Conservation (phyloP, 2,113 vertebrate species). For the Tretioscincus oriximinensis region DNA sequence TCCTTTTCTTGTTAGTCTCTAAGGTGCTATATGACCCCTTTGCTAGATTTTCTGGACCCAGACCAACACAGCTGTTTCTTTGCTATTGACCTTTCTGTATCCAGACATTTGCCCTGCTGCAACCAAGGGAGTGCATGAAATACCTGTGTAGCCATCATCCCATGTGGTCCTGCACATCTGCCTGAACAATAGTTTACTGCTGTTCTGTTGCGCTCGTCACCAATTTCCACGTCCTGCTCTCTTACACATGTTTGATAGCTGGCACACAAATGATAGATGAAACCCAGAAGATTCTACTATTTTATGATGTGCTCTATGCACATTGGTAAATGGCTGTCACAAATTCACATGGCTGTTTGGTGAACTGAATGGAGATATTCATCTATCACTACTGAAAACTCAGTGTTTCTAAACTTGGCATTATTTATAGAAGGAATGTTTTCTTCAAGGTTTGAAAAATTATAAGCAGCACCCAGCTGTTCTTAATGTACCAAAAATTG, state of each 20-base stretch:
- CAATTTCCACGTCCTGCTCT: background rate
- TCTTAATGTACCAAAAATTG: background rate
- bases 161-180: background rate
- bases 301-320: background rate
- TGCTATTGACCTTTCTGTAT: no score
- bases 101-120: no score
- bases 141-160: background rate
- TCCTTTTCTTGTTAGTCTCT: no score
- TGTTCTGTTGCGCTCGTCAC: background rate
- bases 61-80: no score
- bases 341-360: background rate
- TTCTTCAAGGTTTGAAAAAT: constrained; percentile 12
- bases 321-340: background rate
- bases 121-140: no score
- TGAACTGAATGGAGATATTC: background rate
- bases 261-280: background rate
- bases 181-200: background rate
- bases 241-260: background rate
- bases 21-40: no score
- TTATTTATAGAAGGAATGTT: constrained; percentile 2
- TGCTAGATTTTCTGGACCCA: no score
- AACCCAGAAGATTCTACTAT: background rate
- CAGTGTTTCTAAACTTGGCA: constrained; percentile 24
- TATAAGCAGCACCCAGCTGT: background rate
- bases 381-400: constrained; percentile 17